Evolutionary conservation across 1,140 invertebrate genomes (phyloP).

Genomic region (Elymnias hypermnestra): DNA sequence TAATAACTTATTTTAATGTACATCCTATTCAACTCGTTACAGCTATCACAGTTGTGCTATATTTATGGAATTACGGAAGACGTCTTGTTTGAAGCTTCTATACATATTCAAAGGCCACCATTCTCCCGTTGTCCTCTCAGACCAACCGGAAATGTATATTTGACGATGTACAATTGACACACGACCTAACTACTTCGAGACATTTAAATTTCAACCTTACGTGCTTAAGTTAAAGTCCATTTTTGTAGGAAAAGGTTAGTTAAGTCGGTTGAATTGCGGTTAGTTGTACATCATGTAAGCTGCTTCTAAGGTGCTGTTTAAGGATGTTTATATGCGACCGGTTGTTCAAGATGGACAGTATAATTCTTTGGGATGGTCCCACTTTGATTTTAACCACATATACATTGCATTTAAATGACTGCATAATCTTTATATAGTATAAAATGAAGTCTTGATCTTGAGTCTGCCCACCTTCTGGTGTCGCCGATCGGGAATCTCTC

Average conservation of each 20-base stretch:
- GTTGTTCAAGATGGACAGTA: slow-evolving; percentile 14
- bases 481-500: no score
- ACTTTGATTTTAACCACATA: no score
- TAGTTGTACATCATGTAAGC: slow-evolving; percentile 27
- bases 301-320: slow-evolving; percentile 29
- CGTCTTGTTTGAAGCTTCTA: slow-evolving; percentile 19
- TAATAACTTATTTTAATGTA: no score
- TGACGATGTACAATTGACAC: slow-evolving; percentile 35
- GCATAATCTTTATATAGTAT: no score
- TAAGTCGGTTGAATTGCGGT: neutral
- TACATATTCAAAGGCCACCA: slow-evolving; percentile 48
- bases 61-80: slow-evolving; percentile 16
- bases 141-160: slow-evolving; percentile 59
- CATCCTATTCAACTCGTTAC: slow-evolving; percentile 10
- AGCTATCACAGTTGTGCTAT: slow-evolving; percentile 2
- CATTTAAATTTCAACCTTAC: neutral
- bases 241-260: neutral
- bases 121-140: slow-evolving; percentile 29
- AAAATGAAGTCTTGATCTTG: no score
- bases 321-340: slow-evolving; percentile 24
- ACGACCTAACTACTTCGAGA: neutral
- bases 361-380: slow-evolving; percentile 17
- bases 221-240: neutral
- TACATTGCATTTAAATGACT: no score
- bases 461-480: no score